Evolutionary conservation across 2,797 vertebrate species (phyloP), one percentile per base, ranked within the genome.

Genomic region (Hypotaenidia okinawae): DNA sequence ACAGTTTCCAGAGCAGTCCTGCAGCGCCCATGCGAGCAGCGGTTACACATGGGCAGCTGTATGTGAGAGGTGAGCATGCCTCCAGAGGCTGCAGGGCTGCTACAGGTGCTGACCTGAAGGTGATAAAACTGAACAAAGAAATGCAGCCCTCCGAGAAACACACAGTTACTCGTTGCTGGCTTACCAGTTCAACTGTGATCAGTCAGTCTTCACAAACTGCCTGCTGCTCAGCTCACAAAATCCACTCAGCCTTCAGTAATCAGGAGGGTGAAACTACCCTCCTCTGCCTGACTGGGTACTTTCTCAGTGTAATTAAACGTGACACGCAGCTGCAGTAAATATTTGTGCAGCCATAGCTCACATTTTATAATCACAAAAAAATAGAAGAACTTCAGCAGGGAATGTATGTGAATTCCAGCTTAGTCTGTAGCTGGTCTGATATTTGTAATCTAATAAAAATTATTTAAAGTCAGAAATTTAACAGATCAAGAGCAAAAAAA

Each of bases 281-380:
- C 51, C 78, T 91, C 83, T 68, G 45, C 32, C 67, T 49, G 43
- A 51, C 16, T 45, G 51, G 77, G 61, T 54, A 41, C 88, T 77
- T 90, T 88, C 47, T 90, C 68, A 27, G 51, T 45, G 5, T 61
- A 87, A 84, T 87, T 67, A 90, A 52, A 77, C 19, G 41, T 82
- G 84, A 45, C 74, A n/a, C 10, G 52, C 84, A 94, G 82, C 67
- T 79, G 81, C 70, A 64, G 74, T 67, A 90, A 94, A 87, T 79
- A 93, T 84, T 89, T 67, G 63, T 72, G 74, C 77, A 63, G 66
- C 64, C 81, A 64, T 12, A 54, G 62, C 84, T 78, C 62, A 61
- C 47, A 25, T 37, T 32, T 5, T 27, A 81, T 74, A 70, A 78
- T 47, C 57, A 61, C 43, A 54, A 58, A 59, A 59, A 70, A 85